Evolutionary conservation across 2,888 invertebrate species (phyloP).

Genomic region (Uloborus plumipes): DNA sequence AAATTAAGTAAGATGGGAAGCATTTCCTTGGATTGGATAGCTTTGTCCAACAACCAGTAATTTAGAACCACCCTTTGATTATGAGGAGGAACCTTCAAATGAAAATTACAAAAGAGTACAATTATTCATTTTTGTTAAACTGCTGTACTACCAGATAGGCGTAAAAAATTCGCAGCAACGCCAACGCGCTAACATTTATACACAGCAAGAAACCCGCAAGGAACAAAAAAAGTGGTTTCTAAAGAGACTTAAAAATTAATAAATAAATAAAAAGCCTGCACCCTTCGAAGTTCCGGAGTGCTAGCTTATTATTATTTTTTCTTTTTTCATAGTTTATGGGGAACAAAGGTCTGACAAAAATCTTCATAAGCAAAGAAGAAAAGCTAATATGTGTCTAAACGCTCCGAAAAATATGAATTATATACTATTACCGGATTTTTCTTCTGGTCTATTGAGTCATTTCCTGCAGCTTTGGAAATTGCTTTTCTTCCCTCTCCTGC

Average conservation of each 20-base stretch:
- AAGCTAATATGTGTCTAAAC: too few relatives aligned
- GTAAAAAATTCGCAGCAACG: conserved; percentile 5
- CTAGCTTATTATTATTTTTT: too few relatives aligned
- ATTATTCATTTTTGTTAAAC: conserved; percentile 7
- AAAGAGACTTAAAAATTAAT: not conserved
- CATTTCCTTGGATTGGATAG: conserved; percentile 1
- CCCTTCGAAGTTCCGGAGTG: too few relatives aligned
- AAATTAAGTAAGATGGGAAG: conserved; percentile 16
- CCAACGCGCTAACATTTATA: not conserved
- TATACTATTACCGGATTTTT: too few relatives aligned
- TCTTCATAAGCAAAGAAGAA: too few relatives aligned
- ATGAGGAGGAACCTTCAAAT: not conserved
- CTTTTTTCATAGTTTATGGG: too few relatives aligned
- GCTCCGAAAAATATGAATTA: too few relatives aligned
- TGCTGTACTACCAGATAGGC: not conserved
- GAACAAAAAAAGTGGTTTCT: not conserved
- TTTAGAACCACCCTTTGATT: conserved; percentile 8
- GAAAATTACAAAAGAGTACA: conserved; percentile 10
- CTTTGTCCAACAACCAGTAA: conserved; percentile 4
- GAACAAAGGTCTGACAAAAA: too few relatives aligned
- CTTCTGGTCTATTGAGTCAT: too few relatives aligned
- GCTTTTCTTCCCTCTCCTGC: too few relatives aligned
- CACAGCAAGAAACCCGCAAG: not conserved
- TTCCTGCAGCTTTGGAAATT: too few relatives aligned
- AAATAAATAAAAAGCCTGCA: too few relatives aligned